A percentile compares a stretch with the other conserved stretches of the same genome.
These are phyloP conservation scores for Eufriesea mexicana DNA, from an alignment of 1,140 invertebrate genomes.

Conservation along the genomic window DNA sequence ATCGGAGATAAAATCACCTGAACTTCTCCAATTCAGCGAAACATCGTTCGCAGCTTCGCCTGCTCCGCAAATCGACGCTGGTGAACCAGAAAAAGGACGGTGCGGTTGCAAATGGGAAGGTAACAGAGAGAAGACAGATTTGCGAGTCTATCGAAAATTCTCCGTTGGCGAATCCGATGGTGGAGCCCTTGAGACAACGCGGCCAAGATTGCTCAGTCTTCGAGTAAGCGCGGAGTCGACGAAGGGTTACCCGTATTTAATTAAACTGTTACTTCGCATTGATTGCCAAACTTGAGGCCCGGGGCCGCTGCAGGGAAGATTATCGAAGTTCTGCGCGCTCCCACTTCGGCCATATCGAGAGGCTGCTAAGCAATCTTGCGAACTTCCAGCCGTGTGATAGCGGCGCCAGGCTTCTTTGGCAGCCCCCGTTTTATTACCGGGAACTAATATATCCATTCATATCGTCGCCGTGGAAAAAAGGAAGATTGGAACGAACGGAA, in stretches of 20 bases:
- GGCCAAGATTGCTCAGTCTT: constrained; percentile 65
- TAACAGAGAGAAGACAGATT: constrained; percentile 58
- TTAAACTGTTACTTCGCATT: constrained; percentile 73
- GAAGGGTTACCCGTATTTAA: constrained; percentile 72
- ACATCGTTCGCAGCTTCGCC: background rate
- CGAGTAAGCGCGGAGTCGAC: constrained; percentile 59
- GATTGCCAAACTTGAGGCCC: constrained; percentile 71
- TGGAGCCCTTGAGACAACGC: constrained; percentile 53
- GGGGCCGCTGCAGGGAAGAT: constrained; percentile 63
- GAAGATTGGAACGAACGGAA: background rate
- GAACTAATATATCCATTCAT: background rate
- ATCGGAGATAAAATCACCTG: background rate
- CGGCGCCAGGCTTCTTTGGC: constrained; percentile 53
- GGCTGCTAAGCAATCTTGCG: constrained; percentile 69
- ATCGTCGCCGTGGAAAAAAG: background rate
- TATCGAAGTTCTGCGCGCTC: constrained; percentile 68
- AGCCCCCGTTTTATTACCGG: constrained; percentile 53
- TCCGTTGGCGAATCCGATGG: constrained; percentile 38
- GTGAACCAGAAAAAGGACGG: constrained; percentile 19
- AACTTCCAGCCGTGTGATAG: constrained; percentile 61
- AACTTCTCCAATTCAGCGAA: background rate
- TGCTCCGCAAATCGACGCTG: background rate
- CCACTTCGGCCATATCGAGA: constrained; percentile 62
- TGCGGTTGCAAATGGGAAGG: constrained; percentile 61
- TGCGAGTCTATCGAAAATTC: constrained; percentile 61